Evolutionary conservation across 2,113 vertebrate species (phyloP), one percentile per base, ranked within the genome.

Genomic region (Dicrurus megarhynchus): DNA sequence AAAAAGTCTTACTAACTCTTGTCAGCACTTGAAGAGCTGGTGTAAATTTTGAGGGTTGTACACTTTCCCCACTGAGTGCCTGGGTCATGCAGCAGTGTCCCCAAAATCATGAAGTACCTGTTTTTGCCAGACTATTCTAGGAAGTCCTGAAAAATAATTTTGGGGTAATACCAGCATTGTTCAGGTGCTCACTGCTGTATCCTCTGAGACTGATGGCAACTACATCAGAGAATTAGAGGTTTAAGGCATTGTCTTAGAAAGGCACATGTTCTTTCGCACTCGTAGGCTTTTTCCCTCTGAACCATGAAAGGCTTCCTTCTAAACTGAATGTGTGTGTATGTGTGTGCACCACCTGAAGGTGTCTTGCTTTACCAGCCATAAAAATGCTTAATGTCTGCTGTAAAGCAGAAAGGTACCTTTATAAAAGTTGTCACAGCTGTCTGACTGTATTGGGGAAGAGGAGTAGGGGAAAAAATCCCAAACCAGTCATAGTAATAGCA

Each of bases 181-280:
- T 83, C 14, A n/a, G 15, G 17, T 69, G 46, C 28, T 63, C 13
- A 18, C 12, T 11, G 1, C 23, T 77, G 9, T 28, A 67, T 67
- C 13, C 32, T 37, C 50, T 80, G 55, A 89, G 27, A 27, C 7
- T 32, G 56, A 39, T 3, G 55, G 35, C 32, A 49, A 1, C 22
- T 67, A 28, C 59, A 23, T 65, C 19, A 32, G 70, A 74, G 79
- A 67, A 57, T 42, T 61, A 19, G n/a, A 41, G 32, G 7, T 52
- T 80, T 39, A 65, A 92, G 80, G 42, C 18, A 13, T 53, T 76
- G 68, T 69, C 26, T 20, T 90, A 69, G 42, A 61, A 76, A 57
- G 37, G 17, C 10, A 4, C 0, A 0, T 53, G 7, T 50, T 70
- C 55, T 63, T 18, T 67, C 20, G 2, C 20, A 30, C 42, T 67